Evolutionary conservation across 2,888 invertebrate species (phyloP).

Genomic region (Caenorhabditis angaria): DNA sequence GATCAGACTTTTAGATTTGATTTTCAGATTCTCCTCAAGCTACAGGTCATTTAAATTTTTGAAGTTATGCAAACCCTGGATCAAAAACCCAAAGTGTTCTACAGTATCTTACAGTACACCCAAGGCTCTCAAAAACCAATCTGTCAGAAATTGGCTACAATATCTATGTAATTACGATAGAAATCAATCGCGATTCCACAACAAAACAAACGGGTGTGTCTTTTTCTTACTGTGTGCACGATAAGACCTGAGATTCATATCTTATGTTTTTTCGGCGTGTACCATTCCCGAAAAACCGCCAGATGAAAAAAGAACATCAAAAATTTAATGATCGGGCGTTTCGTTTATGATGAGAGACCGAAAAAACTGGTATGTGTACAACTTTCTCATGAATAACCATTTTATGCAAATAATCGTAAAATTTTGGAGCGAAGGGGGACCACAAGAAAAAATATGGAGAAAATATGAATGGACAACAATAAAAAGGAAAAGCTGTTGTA

Average conservation of each 20-base stretch:
- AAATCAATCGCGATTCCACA: neutral
- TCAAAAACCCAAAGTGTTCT: too few species aligned
- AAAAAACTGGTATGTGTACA: neutral
- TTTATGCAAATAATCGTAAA: conserved; percentile 4
- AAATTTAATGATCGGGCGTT: conserved; percentile 4
- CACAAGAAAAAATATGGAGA: neutral
- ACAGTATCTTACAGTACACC: neutral
- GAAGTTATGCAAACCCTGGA: too few species aligned
- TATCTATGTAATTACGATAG: too few species aligned
- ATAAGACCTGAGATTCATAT: neutral
- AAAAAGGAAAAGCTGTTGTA: neutral
- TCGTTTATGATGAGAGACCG: neutral
- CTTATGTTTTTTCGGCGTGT: too few species aligned
- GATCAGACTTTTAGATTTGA: too few species aligned
- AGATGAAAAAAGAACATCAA: neutral
- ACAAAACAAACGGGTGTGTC: conserved; percentile 2
- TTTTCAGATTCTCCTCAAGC: too few species aligned
- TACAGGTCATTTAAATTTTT: too few species aligned
- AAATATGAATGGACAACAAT: neutral
- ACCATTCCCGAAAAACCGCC: neutral
- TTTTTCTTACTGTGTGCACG: too few species aligned
- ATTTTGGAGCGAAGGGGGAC: neutral
- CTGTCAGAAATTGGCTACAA: too few species aligned
- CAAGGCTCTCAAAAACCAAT: too few species aligned
- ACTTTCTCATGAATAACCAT: conserved; percentile 2